Evolutionary conservation across 1,140 invertebrate genomes (phyloP), one percentile per base, ranked within the genome.

Genomic region (Neodiprion virginianus): DNA sequence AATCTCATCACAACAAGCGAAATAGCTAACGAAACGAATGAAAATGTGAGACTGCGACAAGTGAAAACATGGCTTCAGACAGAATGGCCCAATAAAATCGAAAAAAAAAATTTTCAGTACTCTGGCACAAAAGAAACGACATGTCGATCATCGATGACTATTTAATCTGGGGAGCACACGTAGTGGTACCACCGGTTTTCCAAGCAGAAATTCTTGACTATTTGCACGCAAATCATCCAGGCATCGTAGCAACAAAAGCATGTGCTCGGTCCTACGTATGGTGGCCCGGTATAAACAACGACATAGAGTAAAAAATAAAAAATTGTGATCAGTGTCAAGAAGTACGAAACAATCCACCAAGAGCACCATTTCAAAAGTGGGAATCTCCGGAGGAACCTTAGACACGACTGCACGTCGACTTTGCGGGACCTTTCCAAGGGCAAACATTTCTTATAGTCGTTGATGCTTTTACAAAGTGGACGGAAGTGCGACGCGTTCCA

Each of bases 401-500:
- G 88, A 78, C 83, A 23, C 77, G 88, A 67, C 68, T 90, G 0
- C 88, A 91, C 75, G 79, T 89, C 0, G 90, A 90, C 75, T 90
- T 87, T 80, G 87, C 87, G 8, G 87, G 88, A 11, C 88, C 85
- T 21, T 86, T 86, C 69, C 61, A 80, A 48, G 79, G 79, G 2
- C 77, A 83, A 74, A 82, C 74, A 71, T 89, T 87, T 72, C 75
- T 89, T 14, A 82, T 90, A 48, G 50, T 88, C 4, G 81, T 88
- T 8, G 89, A 90, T 80, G 73, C 86, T 8, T 84, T 80, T 71
- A 81, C 83, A 0, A 86, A 85, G 73, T 89, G 84, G 83, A 79
- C 81, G 40, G 85, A 88, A 78, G 81, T 88, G 11, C 74, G 47
- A 8, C 61, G 47, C 61, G 50, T 72, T 21, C 71, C 71, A 5